phyloP scores from a whole-genome alignment of 2,797 vertebrate species.

The Aselliscus stoliczkanus region DNA sequence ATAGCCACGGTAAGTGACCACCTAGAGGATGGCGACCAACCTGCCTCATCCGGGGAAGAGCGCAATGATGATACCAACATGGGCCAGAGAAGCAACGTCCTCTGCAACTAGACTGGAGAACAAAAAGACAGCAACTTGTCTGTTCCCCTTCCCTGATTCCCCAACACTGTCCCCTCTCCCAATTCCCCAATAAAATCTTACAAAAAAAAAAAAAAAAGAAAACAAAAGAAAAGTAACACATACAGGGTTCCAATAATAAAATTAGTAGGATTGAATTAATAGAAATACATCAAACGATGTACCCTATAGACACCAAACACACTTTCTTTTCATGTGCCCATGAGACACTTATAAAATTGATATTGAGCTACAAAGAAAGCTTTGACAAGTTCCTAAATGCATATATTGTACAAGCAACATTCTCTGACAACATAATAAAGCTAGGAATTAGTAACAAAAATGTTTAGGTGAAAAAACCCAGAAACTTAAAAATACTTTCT shows the following conservation, averaged over 20 bases:
- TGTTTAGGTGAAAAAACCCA: background rate
- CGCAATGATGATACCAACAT: too few species aligned
- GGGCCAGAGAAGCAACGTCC: too few species aligned
- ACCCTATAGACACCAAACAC: background rate
- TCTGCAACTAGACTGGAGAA: too few species aligned
- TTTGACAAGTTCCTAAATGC: background rate
- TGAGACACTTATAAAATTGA: background rate
- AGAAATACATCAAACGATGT: slow-evolving; percentile 24
- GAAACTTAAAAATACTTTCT: background rate
- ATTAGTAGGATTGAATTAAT: slow-evolving; percentile 23
- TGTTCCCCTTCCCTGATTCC: too few species aligned
- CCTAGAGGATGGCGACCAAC: too few species aligned
- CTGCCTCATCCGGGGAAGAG: too few species aligned
- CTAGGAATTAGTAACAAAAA: slow-evolving; percentile 18
- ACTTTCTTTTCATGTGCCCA: background rate
- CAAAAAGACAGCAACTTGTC: too few species aligned
- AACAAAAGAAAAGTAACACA: background rate
- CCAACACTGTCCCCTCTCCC: too few species aligned
- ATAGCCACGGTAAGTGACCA: too few species aligned
- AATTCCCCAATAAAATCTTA: too few species aligned
- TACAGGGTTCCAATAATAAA: slow-evolving; percentile 33
- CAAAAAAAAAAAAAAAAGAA: too few species aligned
- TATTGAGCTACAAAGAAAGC: slow-evolving; percentile 20
- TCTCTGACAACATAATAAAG: slow-evolving; percentile 25
- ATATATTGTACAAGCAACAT: background rate